Percentiles rank a stretch among this genome's conserved stretches.
These are phyloP conservation scores for Sarcophaga caerulescens DNA, from an alignment of 2,888 invertebrate genomes.

Conservation along the genomic window DNA sequence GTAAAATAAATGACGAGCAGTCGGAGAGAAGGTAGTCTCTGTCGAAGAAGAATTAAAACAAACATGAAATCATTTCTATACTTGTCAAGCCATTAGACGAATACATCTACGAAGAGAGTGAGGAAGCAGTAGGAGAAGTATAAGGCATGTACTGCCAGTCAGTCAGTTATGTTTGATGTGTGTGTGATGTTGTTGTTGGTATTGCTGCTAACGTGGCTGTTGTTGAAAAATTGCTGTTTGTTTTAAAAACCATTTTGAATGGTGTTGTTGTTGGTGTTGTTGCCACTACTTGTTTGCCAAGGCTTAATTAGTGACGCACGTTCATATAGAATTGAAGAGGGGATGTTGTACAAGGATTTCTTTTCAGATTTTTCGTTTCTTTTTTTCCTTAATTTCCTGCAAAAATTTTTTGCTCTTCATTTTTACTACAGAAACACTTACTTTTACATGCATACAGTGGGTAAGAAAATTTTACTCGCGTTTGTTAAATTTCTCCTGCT, in stretches of 20 bases:
- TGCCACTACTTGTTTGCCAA: constrained; percentile 61
- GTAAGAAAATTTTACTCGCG: not conserved
- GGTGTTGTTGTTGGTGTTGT: not conserved
- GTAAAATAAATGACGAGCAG: not conserved
- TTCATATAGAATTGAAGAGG: constrained; percentile 62
- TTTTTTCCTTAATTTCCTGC: constrained; percentile 24
- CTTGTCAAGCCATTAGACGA: constrained; percentile 47
- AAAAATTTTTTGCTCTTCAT: constrained; percentile 30
- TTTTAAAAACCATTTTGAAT: not conserved
- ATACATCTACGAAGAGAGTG: not conserved
- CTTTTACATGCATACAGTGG: constrained; percentile 34
- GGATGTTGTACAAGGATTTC: constrained; percentile 65
- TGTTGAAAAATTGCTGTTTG: not conserved
- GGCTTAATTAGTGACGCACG: constrained; percentile 69
- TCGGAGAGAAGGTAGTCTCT: not conserved
- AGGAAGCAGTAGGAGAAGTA: not conserved
- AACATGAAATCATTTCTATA: constrained; percentile 55
- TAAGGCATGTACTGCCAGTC: not conserved
- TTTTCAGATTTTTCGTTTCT: constrained; percentile 43
- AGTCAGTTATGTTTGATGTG: constrained; percentile 32
- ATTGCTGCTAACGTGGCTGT: not conserved
- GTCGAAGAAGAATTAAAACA: not conserved
- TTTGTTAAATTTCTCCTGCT: not conserved
- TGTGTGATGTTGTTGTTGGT: constrained; percentile 34
- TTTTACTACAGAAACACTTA: constrained; percentile 26